Base-by-base conservation (phyloP, 2,113 vertebrate species). In the Camelus dromedarius region DNA sequence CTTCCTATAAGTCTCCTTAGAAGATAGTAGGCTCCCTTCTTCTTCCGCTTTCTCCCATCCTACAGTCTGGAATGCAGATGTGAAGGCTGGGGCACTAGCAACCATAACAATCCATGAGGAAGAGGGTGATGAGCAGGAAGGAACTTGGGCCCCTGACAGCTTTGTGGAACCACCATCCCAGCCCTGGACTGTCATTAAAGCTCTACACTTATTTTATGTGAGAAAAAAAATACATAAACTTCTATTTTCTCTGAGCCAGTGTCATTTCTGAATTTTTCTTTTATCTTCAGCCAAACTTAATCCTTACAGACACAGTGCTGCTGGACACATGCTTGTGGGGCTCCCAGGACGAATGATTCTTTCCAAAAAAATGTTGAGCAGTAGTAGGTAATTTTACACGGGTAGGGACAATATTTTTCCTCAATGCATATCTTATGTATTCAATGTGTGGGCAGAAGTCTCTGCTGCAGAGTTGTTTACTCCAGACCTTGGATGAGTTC, bases 401-500 rank as follows among this genome's bases (percentile, higher is more conserved):
- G 18, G 38, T 0, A 77, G 58, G 50, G 70, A 20, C 14, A 26
- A 8, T 62, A 22, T 62, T 83, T 90, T 69, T 35, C 35, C 54
- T 87, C 26, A 13, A 50, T 24, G 67, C 18, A 0, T 20, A n/a
- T 24, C 90, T 88, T 35, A 24, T 9, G 11, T 32, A 48, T 56
- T 90, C 50, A 48, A 2, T 1, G 14, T 32, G 42, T 15, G 50
- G 80, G 62, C 80, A 18, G 69, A 77, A 64, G 50, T 60, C 50
- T 72, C 62, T 30, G 91, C 75, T 11, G 42, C 9, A 13, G 56
- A 48, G 50, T 18, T 81, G 69, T 82, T 94, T 89, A 60, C 80
- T 20, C n/a, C 9, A 52, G 48, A 62, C 18, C 73, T 69, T 6
- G 32, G 30, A 91, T 67, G 86, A 48, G 72, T 5, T 80, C 64